phyloP scores from a whole-genome alignment of 2,888 invertebrate genomes.

The Xiphydria camelus region DNA sequence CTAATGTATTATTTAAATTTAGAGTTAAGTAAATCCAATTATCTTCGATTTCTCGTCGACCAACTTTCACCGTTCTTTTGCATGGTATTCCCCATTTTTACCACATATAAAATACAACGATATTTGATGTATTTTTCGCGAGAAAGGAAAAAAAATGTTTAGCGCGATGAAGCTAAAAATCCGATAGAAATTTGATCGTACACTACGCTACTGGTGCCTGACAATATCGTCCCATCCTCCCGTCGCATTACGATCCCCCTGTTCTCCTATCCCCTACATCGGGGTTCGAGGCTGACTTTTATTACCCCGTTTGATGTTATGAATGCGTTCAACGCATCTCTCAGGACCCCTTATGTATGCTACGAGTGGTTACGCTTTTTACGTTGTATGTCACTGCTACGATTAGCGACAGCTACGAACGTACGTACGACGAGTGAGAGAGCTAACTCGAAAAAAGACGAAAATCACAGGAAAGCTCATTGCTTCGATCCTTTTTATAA shows the following conservation, averaged over 20 bases:
- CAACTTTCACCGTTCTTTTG: no score
- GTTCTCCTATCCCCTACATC: slow-evolving; percentile 10
- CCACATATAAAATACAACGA: no score
- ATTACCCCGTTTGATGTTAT: slow-evolving; percentile 53
- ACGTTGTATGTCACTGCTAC: slow-evolving; percentile 29
- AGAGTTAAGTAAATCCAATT: no score
- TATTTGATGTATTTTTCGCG: no score
- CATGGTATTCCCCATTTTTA: no score
- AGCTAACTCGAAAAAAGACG: no score
- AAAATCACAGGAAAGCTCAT: no score
- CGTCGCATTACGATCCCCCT: slow-evolving; percentile 39
- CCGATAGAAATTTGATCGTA: slow-evolving; percentile 27
- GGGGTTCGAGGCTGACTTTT: slow-evolving; percentile 46
- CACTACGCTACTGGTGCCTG: slow-evolving; percentile 25
- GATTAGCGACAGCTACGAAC: slow-evolving; percentile 34
- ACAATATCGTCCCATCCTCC: slow-evolving; percentile 23
- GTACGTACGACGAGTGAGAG: no score
- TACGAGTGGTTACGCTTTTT: slow-evolving; percentile 43
- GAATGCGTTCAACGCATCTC: slow-evolving; percentile 39
- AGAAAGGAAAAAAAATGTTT: no score
- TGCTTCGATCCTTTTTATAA: no score
- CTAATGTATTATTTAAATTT: no score
- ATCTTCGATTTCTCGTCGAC: no score
- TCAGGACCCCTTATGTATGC: slow-evolving; percentile 13
- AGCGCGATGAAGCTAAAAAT: slow-evolving; percentile 24